phyloP scores from a whole-genome alignment of 2,113 vertebrate species.

The Myxocyprinus asiaticus region DNA sequence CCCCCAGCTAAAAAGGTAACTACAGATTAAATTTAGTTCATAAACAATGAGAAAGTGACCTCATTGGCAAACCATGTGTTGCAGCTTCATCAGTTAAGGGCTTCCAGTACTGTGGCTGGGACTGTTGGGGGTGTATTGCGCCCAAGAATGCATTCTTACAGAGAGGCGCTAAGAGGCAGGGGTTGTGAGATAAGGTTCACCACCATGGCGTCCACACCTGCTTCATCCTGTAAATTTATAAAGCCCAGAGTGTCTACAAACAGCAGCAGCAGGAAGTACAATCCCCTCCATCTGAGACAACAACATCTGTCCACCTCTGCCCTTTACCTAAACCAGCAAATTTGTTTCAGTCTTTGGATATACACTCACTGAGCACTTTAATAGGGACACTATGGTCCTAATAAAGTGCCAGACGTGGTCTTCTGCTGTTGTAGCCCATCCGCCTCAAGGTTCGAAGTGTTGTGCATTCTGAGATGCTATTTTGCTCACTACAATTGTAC shows the following conservation, averaged over 20 bases:
- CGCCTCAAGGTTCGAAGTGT: no score
- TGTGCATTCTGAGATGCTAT: no score
- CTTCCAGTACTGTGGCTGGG: constrained; percentile 35
- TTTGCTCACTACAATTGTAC: no score
- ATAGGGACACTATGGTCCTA: no score
- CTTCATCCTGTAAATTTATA: constrained; percentile 57
- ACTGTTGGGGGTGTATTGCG: not conserved
- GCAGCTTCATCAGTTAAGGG: constrained; percentile 49
- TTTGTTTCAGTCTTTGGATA: constrained; percentile 12
- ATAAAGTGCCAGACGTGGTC: no score
- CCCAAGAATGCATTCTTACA: not conserved
- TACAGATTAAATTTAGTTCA: constrained; percentile 35
- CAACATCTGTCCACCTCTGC: not conserved
- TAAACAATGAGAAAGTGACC: constrained; percentile 47
- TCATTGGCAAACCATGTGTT: constrained; percentile 47
- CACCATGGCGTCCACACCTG: constrained; percentile 51
- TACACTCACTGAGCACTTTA: no score
- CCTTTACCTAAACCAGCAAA: not conserved
- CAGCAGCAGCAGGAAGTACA: constrained; percentile 51
- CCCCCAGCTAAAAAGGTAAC: constrained; percentile 37
- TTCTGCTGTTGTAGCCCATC: no score
- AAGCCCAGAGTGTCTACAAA: constrained; percentile 56
- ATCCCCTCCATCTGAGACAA: constrained; percentile 16
- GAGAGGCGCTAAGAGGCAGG: not conserved
- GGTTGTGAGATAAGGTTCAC: constrained; percentile 14